A percentile compares a stretch with the other conserved stretches of the same genome.
Conservation (phyloP, 53 echinoderm and acorn worm genomes). For the Apostichopus leukothele region DNA sequence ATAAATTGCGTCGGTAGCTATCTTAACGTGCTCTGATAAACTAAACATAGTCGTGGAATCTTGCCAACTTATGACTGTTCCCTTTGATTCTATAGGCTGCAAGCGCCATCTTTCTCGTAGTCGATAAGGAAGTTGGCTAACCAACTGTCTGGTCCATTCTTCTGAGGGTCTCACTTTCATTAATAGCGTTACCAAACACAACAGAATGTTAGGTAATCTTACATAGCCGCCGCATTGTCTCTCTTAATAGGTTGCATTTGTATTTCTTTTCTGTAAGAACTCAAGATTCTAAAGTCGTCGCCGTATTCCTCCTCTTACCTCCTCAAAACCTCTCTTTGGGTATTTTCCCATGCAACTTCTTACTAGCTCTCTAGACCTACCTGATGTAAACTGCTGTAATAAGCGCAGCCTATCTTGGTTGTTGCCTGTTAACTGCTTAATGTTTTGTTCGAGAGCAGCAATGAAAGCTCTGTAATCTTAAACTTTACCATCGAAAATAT, state of each 20-base stretch:
- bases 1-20: constrained; percentile 32
- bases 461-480: too few relatives aligned
- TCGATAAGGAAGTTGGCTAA: background rate
- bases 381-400: constrained; percentile 63
- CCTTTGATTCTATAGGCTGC: constrained; percentile 22
- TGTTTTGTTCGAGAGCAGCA: constrained; percentile 44
- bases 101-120: constrained; percentile 17
- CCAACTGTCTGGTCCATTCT: background rate
- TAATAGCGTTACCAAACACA: too few relatives aligned
- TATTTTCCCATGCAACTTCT: background rate
- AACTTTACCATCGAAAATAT: background rate
- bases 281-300: constrained; percentile 49
- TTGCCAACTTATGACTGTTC: background rate
- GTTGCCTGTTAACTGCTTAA: constrained; percentile 44
- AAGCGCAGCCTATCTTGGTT: constrained; percentile 58
- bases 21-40: constrained; percentile 1
- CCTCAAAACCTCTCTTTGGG: constrained; percentile 35
- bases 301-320: constrained; percentile 54
- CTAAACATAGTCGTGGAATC: too few relatives aligned
- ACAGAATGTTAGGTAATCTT: constrained; percentile 60
- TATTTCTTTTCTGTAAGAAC: background rate
- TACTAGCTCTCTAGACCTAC: constrained; percentile 54
- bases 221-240: constrained; percentile 54
- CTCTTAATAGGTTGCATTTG: constrained; percentile 55
- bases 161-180: too few relatives aligned